A percentile compares a stretch with the other conserved stretches of the same genome.
Conservation (phyloP, 2,888 invertebrate species). For the Sialis fuliginosa region DNA sequence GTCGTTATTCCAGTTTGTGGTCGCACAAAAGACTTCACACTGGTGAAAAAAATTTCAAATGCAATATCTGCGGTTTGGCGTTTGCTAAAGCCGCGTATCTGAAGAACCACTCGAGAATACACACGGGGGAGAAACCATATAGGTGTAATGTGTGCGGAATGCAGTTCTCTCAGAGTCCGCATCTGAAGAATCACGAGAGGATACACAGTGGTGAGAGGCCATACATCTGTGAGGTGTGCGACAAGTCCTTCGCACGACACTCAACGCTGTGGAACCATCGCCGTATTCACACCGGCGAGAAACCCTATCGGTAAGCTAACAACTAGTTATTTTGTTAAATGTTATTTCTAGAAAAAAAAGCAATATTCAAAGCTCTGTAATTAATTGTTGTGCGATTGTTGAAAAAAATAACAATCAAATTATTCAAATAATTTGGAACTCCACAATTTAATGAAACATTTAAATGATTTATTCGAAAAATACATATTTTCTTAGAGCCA, state of each 20-base stretch:
- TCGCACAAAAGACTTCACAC: slow-evolving; percentile 77
- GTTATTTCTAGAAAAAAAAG: neutral
- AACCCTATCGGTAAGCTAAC: slow-evolving; percentile 53
- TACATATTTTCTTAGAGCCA: too few species aligned
- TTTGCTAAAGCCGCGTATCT: slow-evolving; percentile 83
- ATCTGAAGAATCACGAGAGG: slow-evolving; percentile 74
- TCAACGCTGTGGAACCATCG: slow-evolving; percentile 80
- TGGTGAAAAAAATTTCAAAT: slow-evolving; percentile 72
- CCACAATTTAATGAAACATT: too few species aligned
- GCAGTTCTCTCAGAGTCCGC: slow-evolving; percentile 80
- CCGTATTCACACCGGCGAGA: slow-evolving; percentile 74
- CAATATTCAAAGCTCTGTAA: neutral
- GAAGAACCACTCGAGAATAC: slow-evolving; percentile 75
- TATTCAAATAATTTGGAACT: too few species aligned
- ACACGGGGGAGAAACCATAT: slow-evolving; percentile 33
- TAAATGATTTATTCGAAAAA: too few species aligned
- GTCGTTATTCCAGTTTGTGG: slow-evolving; percentile 75
- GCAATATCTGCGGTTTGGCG: slow-evolving; percentile 71
- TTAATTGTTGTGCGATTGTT: neutral
- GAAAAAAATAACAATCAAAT: too few species aligned
- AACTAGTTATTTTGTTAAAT: neutral
- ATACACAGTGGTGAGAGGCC: slow-evolving; percentile 79
- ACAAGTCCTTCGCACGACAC: slow-evolving; percentile 75
- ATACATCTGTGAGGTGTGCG: slow-evolving; percentile 76
- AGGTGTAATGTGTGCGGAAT: slow-evolving; percentile 70